These are phyloP conservation scores for Cyclargus thomasi DNA, from an alignment of 1,140 invertebrate species.

Conservation along the genomic window DNA sequence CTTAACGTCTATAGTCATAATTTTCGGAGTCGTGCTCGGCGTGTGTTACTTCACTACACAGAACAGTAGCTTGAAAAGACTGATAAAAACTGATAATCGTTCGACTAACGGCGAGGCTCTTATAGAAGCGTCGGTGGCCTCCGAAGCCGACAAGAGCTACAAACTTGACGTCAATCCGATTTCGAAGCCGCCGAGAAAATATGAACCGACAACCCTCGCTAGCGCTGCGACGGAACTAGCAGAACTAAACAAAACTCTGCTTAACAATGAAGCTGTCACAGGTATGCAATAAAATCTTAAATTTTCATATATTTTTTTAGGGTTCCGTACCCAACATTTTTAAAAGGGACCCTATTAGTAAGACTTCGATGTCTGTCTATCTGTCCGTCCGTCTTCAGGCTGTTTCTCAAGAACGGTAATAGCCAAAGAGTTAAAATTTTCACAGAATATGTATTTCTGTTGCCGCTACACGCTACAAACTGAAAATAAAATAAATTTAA, in stretches of 20 bases:
- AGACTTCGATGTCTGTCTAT: no score
- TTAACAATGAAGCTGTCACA: constrained; percentile 81
- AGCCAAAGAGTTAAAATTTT: no score
- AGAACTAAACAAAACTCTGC: constrained; percentile 85
- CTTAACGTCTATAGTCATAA: constrained; percentile 71
- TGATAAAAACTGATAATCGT: constrained; percentile 77
- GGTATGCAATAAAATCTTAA: constrained; percentile 72
- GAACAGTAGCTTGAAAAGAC: constrained; percentile 74
- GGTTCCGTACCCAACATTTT: no score
- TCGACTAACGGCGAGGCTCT: constrained; percentile 78
- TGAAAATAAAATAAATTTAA: no score
- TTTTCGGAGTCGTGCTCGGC: constrained; percentile 77
- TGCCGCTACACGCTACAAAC: no score
- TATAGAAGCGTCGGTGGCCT: constrained; percentile 75
- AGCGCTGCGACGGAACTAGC: constrained; percentile 84
- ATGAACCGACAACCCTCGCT: constrained; percentile 79
- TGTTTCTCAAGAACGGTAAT: no score
- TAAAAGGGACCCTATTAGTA: no score
- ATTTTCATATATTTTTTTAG: no score
- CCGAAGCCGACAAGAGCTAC: constrained; percentile 84
- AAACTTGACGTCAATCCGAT: constrained; percentile 87
- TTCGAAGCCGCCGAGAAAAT: constrained; percentile 82
- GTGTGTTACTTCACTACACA: constrained; percentile 81
- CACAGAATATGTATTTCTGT: no score
- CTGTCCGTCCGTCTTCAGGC: no score